Percentiles rank a stretch among this genome's conserved stretches.
Conservation (phyloP, 1,140 invertebrate genomes). For the Drosophila littoralis region DNA sequence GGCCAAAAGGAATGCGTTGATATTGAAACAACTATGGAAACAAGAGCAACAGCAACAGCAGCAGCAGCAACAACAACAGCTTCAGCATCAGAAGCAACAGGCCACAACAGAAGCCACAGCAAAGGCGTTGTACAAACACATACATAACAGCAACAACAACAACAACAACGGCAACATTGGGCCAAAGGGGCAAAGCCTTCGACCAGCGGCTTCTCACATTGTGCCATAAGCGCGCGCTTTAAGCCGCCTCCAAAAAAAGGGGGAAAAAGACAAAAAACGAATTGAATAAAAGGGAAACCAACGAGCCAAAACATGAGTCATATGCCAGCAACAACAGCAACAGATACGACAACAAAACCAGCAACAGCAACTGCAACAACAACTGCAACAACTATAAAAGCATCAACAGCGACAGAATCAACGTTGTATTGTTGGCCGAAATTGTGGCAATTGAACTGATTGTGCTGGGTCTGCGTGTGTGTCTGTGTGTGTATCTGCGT, state of each 20-base stretch:
- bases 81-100: constrained; percentile 47
- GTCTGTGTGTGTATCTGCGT: neutral
- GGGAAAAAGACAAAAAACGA: constrained; percentile 8
- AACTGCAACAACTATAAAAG: constrained; percentile 11
- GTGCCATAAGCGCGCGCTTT: constrained; percentile 46
- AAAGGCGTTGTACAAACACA: constrained; percentile 79
- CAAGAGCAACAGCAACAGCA: constrained; percentile 46
- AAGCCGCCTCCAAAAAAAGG: constrained; percentile 36
- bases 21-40: constrained; percentile 74
- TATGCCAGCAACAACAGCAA: constrained; percentile 38
- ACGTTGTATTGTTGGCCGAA: constrained; percentile 24
- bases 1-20: constrained; percentile 74
- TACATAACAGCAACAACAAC: constrained; percentile 63
- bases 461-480: constrained; percentile 56
- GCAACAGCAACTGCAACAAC: constrained; percentile 27
- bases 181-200: constrained; percentile 43
- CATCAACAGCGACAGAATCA: constrained; percentile 15
- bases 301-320: constrained; percentile 34
- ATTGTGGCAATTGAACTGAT: constrained; percentile 47
- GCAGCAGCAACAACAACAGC: constrained; percentile 30
- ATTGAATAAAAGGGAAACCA: constrained; percentile 32
- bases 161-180: constrained; percentile 12
- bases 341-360: constrained; percentile 2
- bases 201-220: constrained; percentile 42
- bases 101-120: constrained; percentile 72